phyloP scores from a whole-genome alignment of 1,140 invertebrate species.

The Drosophila pandora region DNA sequence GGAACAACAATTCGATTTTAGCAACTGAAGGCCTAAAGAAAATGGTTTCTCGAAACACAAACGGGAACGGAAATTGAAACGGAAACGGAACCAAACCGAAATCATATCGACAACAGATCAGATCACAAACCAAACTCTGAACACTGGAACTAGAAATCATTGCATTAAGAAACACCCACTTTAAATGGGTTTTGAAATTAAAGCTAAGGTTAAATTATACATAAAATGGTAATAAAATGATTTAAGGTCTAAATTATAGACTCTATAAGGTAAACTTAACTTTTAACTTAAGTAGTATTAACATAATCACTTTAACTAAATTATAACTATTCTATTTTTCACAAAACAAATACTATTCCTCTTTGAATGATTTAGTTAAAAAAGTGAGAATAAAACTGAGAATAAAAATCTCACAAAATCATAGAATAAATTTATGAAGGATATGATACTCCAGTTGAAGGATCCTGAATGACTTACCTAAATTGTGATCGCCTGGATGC shows the following conservation, averaged over 20 bases:
- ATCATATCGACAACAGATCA: constrained; percentile 38
- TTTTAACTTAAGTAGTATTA: not conserved
- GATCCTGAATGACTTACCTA: constrained; percentile 60
- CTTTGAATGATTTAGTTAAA: no score
- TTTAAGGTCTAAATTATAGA: not conserved
- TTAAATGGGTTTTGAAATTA: not conserved
- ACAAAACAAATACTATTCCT: no score
- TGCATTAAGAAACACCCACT: not conserved
- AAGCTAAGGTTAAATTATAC: not conserved
- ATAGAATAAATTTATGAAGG: no score
- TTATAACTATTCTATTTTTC: no score
- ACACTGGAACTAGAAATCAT: constrained; percentile 32
- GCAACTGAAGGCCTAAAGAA: constrained; percentile 13
- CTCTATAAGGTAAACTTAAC: not conserved
- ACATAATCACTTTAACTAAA: not conserved
- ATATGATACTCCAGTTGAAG: not conserved
- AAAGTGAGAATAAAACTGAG: no score
- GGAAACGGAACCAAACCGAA: constrained; percentile 29
- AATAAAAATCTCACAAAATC: not conserved
- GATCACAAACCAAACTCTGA: constrained; percentile 44
- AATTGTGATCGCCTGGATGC: constrained; percentile 84
- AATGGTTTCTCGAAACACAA: constrained; percentile 37
- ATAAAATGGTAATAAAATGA: not conserved
- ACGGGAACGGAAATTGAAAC: constrained; percentile 31
- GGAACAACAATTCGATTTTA: constrained; percentile 35